Evolutionary conservation across 2,888 invertebrate genomes (phyloP).

Genomic region (Chaetogeoica ovagalla): DNA sequence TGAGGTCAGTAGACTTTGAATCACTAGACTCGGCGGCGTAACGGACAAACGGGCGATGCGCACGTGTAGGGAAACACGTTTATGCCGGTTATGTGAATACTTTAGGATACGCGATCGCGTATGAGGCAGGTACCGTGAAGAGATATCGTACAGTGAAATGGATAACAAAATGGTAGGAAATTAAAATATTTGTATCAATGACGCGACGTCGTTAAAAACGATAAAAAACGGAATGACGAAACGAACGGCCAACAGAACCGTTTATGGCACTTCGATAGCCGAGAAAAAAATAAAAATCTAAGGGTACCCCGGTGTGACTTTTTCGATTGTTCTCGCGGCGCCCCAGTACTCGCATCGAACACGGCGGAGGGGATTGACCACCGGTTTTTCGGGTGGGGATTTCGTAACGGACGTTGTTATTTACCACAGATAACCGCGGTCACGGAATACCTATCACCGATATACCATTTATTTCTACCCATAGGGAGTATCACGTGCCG

Average conservation of each 20-base stretch:
- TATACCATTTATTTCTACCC: no score
- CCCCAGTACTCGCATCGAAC: no score
- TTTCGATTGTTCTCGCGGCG: no score
- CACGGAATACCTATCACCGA: no score
- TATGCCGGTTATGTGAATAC: background rate
- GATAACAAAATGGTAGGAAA: background rate
- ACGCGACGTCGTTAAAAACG: background rate
- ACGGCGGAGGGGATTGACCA: background rate
- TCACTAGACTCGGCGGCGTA: background rate
- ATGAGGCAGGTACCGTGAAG: background rate
- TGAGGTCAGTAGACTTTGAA: no score
- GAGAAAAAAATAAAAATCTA: no score
- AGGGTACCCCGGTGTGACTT: no score
- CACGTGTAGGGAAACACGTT: background rate
- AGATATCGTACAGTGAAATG: background rate
- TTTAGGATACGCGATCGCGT: background rate
- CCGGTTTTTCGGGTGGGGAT: slow-evolving; percentile 36
- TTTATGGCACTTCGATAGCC: no score
- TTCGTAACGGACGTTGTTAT: slow-evolving; percentile 16
- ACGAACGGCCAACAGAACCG: background rate
- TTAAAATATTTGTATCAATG: background rate
- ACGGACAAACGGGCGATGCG: no score
- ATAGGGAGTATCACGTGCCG: no score
- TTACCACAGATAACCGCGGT: no score
- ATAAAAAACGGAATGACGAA: background rate